A percentile compares a stretch with the other conserved stretches of the same genome.
Evolutionary conservation across 2,113 vertebrate genomes (phyloP).

Genomic region (Gasterosteus aculeatus): DNA sequence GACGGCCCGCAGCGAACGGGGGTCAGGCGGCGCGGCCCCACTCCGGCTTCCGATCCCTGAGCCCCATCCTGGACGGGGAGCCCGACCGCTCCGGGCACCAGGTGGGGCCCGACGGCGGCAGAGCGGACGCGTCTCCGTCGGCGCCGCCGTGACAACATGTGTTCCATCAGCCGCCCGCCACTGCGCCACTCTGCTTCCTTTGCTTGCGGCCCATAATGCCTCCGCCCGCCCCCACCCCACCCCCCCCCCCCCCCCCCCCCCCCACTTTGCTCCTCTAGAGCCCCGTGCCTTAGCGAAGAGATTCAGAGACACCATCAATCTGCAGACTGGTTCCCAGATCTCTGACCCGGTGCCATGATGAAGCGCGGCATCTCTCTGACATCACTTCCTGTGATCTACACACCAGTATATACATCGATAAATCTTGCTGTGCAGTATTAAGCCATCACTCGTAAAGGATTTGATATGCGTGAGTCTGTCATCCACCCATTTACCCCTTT

Average conservation of each 20-base stretch:
- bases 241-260: slow-evolving; percentile 19
- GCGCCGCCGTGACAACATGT: slow-evolving; percentile 16
- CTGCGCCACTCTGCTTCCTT: slow-evolving; percentile 58
- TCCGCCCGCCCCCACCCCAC: slow-evolving; percentile 33
- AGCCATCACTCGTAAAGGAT: slow-evolving; percentile 29
- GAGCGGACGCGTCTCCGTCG: slow-evolving; percentile 75
- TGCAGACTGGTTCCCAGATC: slow-evolving; percentile 41
- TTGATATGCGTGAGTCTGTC: slow-evolving; percentile 40
- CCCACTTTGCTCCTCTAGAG: slow-evolving; percentile 28
- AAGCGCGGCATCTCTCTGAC: slow-evolving; percentile 61
- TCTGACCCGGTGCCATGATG: slow-evolving; percentile 68
- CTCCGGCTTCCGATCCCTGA: slow-evolving; percentile 81
- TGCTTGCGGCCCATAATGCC: slow-evolving; percentile 82
- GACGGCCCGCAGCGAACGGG: slow-evolving; percentile 69
- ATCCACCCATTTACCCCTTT: slow-evolving; percentile 19
- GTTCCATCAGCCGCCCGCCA: slow-evolving; percentile 22
- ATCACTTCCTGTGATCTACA: slow-evolving; percentile 48
- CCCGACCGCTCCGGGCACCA: slow-evolving; percentile 86
- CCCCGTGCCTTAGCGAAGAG: slow-evolving; percentile 61
- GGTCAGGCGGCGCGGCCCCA: slow-evolving; percentile 78
- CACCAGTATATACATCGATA: slow-evolving; percentile 18
- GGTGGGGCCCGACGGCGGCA: slow-evolving; percentile 83
- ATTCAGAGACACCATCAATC: slow-evolving; percentile 20
- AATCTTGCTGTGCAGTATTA: slow-evolving; percentile 41
- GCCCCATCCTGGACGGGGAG: slow-evolving; percentile 83